Percentiles rank a stretch among this genome's conserved stretches.
These are phyloP conservation scores for Myripristis murdjan DNA, from an alignment of 2,797 vertebrate genomes.

Conservation along the genomic window DNA sequence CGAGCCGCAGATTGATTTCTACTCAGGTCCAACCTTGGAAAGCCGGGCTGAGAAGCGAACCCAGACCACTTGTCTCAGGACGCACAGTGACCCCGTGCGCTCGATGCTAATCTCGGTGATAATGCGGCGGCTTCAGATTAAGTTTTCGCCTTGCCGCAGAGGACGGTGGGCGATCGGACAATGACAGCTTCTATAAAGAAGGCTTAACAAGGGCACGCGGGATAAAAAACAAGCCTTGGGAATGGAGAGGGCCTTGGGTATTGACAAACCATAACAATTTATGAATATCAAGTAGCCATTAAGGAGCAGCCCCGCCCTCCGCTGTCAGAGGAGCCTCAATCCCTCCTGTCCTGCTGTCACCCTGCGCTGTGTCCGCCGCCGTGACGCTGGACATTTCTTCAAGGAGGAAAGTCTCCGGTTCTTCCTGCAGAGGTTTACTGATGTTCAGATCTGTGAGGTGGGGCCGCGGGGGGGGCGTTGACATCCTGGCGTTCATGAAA, in stretches of 20 bases:
- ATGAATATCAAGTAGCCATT: slow-evolving; percentile 8
- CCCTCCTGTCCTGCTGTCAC: too few species aligned
- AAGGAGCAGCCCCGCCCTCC: neutral
- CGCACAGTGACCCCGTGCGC: neutral
- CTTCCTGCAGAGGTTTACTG: too few species aligned
- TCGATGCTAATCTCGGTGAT: slow-evolving; percentile 5
- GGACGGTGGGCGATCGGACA: neutral
- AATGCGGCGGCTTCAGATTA: neutral
- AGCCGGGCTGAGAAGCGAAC: slow-evolving; percentile 1
- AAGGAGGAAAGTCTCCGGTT: too few species aligned
- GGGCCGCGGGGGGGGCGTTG: too few species aligned
- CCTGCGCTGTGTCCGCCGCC: too few species aligned
- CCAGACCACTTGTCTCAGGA: neutral
- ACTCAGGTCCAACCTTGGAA: slow-evolving; percentile 10
- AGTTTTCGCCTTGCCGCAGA: neutral
- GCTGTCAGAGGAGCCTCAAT: neutral
- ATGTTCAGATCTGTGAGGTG: too few species aligned
- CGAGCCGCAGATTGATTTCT: slow-evolving; percentile 17
- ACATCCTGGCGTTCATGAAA: neutral
- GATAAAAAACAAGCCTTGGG: slow-evolving; percentile 8
- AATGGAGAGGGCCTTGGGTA: slow-evolving; percentile 11
- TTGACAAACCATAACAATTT: neutral
- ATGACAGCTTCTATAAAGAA: neutral
- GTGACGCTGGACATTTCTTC: too few species aligned
- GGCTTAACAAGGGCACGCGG: slow-evolving; percentile 1